Base-by-base conservation (phyloP, 2,797 vertebrate species). In the Centropyge bicolor region DNA sequence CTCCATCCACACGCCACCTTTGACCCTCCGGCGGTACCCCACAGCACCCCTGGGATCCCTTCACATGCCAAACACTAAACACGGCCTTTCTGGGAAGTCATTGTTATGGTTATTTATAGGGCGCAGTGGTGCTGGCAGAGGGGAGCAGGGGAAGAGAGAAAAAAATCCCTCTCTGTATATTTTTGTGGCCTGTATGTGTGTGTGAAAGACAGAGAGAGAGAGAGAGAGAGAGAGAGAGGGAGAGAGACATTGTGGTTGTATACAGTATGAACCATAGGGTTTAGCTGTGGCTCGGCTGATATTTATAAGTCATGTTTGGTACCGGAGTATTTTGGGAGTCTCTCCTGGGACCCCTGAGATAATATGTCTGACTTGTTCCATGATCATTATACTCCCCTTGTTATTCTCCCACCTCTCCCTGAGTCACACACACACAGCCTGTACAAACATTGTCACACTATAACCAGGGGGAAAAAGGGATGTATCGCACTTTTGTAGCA, bases 41-140 rank as follows among this genome's bases (percentile, higher is more conserved):
- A 24, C 87, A 72, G 81, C 14, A 8, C 86, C 83, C 80, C 81
- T 83, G 85, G 85, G 90, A 87, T 74, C 76, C 55, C 57, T 76
- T 85, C 60, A 71, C 67, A 88, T 89, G 89, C 91, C 81, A 78
- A 86, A 86, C 76, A 74, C 88, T 89, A 89, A 91, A 92, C 86
- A 88, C 83, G 83, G 81, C 76, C 84, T 87, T 92, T 88, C 80
- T 91, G 87, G 85, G 86, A 91, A 91, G 82, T 90, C 90, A 91
- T 92, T 91, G 88, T 92, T 92, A 60, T 13, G 1, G 70, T 89
- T 93, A 92, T 92, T 92, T 92, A 87, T 91, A 93, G 86, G 87
- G 61, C 81, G 81, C 81, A 72, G 82, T 56, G 70, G 78, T 73
- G 71, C 78, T 91, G 89, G 85, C 84, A 79, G 72, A 69, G 52